Evolutionary conservation across 1,140 invertebrate genomes (phyloP), one percentile per base, ranked within the genome.

Genomic region (Eciton burchellii): DNA sequence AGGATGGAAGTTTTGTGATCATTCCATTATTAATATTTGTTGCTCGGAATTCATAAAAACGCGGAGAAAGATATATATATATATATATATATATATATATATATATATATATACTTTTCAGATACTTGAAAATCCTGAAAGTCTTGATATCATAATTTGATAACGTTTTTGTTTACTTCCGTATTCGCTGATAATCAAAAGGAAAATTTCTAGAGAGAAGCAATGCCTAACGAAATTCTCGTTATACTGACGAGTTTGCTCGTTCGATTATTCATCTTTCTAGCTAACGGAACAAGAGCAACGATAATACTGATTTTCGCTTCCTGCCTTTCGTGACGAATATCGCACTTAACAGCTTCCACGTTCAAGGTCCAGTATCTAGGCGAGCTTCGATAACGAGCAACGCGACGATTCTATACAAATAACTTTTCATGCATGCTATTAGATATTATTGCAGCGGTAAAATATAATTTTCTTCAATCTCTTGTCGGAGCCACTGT

Each of bases 271-370:
- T 11, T 57, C 35, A 65, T 84, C 71, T 72, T 73, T 89, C 47
- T 54, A 16, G 3, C 26, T 54, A 60, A 83, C 82, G 72, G 86
- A 87, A 88, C 84, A 72, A 56, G 57, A 19, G 14, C 5, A 14
- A 56, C 82, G 88, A 89, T 89, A 89, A 88, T 71, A 71, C 83
- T 84, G 85, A 87, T 89, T 87, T 89, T 84, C 63, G 9, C 71
- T 88, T 89, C 84, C 85, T 82, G 82, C 66, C 54, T 76, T 62
- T 45, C 66, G 24, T 41, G 19, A 59, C 43, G 11, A 79, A 65
- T 52, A 66, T 24, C 21, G 54, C 6, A 49, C n/a, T 11, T 19
- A 74, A 41, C 66, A 56, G 56, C 60, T 63, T 63, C 68, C 66
- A 65, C 24, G 65, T 88, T 88, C 89, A 89, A 89, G 89, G 86